These are phyloP conservation scores for Camponotus floridanus DNA, from an alignment of 1,140 invertebrate genomes.

Conservation along the genomic window DNA sequence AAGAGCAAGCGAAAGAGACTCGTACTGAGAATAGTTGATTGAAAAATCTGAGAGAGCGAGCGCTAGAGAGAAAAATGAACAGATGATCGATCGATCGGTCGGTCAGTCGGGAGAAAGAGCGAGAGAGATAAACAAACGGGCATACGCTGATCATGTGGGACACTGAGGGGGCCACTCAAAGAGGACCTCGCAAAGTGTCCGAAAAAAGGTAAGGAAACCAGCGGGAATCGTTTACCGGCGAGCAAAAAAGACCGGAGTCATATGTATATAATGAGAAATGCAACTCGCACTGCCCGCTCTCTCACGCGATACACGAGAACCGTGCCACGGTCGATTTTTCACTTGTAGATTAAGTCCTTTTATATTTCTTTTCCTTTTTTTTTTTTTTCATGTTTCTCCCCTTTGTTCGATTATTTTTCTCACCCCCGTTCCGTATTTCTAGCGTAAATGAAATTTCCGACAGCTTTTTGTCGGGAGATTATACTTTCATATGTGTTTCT, in stretches of 20 bases:
- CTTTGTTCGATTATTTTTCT: background rate
- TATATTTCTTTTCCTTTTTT: conserved; percentile 18
- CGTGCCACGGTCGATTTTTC: conserved; percentile 67
- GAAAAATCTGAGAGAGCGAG: conserved; percentile 70
- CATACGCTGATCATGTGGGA: conserved; percentile 70
- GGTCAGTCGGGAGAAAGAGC: conserved; percentile 61
- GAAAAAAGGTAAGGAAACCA: conserved; percentile 82
- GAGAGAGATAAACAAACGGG: conserved; percentile 67
- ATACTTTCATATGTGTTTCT: background rate
- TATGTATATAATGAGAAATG: conserved; percentile 65
- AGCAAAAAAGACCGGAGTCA: conserved; percentile 45
- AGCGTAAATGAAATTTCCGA: conserved; percentile 8
- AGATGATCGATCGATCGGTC: conserved; percentile 60
- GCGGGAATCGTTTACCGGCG: conserved; percentile 36
- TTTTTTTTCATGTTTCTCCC: conserved; percentile 22
- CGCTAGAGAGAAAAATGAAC: conserved; percentile 58
- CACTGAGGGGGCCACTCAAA: conserved; percentile 78
- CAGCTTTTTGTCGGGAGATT: conserved; percentile 5
- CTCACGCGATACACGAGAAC: conserved; percentile 77
- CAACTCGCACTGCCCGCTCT: conserved; percentile 84
- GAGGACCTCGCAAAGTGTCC: conserved; percentile 81
- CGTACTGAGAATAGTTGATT: conserved; percentile 32
- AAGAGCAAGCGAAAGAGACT: conserved; percentile 73
- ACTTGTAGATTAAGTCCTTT: conserved; percentile 20
- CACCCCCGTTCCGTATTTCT: conserved; percentile 24